A percentile compares a stretch with the other conserved stretches of the same genome.
These are phyloP conservation scores for Cyclophora punctaria DNA, from an alignment of 2,888 invertebrate genomes.

Conservation along the genomic window DNA sequence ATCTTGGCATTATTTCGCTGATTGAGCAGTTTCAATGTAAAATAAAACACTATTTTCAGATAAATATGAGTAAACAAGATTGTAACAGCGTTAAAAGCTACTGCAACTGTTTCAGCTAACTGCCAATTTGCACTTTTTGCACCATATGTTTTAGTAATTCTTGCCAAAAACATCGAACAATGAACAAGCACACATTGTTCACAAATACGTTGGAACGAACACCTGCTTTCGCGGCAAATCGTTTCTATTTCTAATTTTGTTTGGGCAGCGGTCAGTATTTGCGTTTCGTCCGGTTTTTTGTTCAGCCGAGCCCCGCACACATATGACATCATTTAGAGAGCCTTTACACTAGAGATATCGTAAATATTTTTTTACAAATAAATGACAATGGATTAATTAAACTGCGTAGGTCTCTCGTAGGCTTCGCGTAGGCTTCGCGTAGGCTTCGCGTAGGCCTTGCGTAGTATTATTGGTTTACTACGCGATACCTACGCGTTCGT, in stretches of 20 bases:
- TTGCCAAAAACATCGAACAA: conserved; percentile 4
- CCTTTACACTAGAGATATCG: conserved; percentile 28
- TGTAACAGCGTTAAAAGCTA: too few species aligned
- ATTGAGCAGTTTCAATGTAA: too few species aligned
- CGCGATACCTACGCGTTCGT: background rate
- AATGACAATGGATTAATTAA: conserved; percentile 16
- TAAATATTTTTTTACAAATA: too few species aligned
- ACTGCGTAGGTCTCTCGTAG: conserved; percentile 4
- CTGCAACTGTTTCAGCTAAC: too few species aligned
- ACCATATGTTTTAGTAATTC: too few species aligned
- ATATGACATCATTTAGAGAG: conserved; percentile 29
- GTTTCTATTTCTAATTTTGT: conserved; percentile 38
- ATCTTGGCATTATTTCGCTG: too few species aligned
- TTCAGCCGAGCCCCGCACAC: conserved; percentile 29
- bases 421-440: conserved; percentile 11
- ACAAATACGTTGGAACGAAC: conserved; percentile 16
- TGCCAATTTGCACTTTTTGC: too few species aligned
- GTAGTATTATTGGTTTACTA: background rate
- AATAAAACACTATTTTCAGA: too few species aligned
- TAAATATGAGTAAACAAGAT: too few species aligned
- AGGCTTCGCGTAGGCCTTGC: too few species aligned
- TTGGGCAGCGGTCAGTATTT: conserved; percentile 18
- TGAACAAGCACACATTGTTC: conserved; percentile 25
- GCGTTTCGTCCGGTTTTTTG: conserved; percentile 37
- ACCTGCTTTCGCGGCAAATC: conserved; percentile 51